Evolutionary conservation across 2,113 vertebrate genomes (phyloP), one percentile per base, ranked within the genome.

Genomic region (Dipodomys spectabilis): DNA sequence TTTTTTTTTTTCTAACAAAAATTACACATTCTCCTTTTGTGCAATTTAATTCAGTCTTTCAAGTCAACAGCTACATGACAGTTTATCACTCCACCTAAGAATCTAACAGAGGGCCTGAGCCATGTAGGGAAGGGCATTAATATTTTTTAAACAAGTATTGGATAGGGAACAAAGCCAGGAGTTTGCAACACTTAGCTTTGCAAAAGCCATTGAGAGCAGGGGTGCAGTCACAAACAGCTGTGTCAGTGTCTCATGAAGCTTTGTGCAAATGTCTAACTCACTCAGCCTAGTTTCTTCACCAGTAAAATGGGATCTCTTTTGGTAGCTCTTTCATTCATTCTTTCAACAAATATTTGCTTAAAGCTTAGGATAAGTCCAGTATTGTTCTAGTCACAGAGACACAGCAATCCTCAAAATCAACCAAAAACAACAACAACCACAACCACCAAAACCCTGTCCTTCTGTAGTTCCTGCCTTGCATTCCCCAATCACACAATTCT

Each of bases 21-120:
- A 64, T 28, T 44, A 73, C 88, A 77, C 35, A 79, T 64, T 39
- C 27, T 73, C 74, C 32, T 92, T 90, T 88, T 3, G 6, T 85
- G 91, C 60, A 91, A 79, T 89, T 94, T 35, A 89, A 93, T 86
- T 53, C 83, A 53, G 9, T 82, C 68, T 93, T 81, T 91, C 78
- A 39, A 78, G 81, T 75, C 53, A 77, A 80, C 0, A 0, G n/a
- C 93, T 88, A 9, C 39, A 62, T 74, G 65, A 90, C 84, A 77
- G 89, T 67, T 49, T 92, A 89, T 91, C 45, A 62, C 83, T 91
- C 87, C 28, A 64, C 30, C 19, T 32, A 27, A 73, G 32, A 72
- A 28, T 65, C 79, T 75, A 44, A 65, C 72, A n/a, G 69, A 88
- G 72, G 89, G 79, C 60, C 77, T 81, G 88, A 71, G 30, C 74